A percentile compares a stretch with the other conserved stretches of the same genome.
Evolutionary conservation across 2,888 invertebrate species (phyloP).

Genomic region (Acleris cristana): DNA sequence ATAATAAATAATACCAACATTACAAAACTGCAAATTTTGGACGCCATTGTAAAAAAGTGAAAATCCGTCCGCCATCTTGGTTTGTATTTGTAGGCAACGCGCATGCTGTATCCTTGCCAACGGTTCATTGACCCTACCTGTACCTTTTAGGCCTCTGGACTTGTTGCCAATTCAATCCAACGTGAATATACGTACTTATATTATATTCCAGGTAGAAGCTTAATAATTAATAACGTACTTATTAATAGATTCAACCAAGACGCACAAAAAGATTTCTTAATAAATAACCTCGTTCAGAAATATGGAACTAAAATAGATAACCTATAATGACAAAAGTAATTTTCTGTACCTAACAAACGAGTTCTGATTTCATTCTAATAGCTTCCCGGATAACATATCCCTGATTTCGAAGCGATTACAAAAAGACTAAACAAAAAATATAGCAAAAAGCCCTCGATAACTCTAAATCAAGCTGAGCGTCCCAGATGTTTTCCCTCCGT

Average conservation of each 20-base stretch:
- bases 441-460: conserved; percentile 29
- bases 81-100: conserved; percentile 26
- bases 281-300: neutral
- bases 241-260: conserved; percentile 3
- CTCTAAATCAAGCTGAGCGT: conserved; percentile 38
- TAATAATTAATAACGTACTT: too few relatives aligned
- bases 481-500: conserved; percentile 62
- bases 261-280: neutral
- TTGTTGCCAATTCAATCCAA: conserved; percentile 33
- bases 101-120: conserved; percentile 27
- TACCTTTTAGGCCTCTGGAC: conserved; percentile 15
- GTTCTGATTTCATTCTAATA: conserved; percentile 28
- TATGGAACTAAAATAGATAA: conserved; percentile 26
- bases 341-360: conserved; percentile 19
- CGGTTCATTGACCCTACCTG: conserved; percentile 27
- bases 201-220: conserved; percentile 4
- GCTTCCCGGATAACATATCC: neutral
- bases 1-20: neutral
- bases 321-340: conserved; percentile 21
- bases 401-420: conserved; percentile 13
- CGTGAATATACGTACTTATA: conserved; percentile 1
- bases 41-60: conserved; percentile 34
- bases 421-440: conserved; percentile 26
- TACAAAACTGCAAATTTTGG: conserved; percentile 3
- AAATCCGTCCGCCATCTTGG: conserved; percentile 34